A percentile compares a stretch with the other conserved stretches of the same genome.
phyloP scores from a whole-genome alignment of 2,888 invertebrate species.

The Colletes collaris region DNA sequence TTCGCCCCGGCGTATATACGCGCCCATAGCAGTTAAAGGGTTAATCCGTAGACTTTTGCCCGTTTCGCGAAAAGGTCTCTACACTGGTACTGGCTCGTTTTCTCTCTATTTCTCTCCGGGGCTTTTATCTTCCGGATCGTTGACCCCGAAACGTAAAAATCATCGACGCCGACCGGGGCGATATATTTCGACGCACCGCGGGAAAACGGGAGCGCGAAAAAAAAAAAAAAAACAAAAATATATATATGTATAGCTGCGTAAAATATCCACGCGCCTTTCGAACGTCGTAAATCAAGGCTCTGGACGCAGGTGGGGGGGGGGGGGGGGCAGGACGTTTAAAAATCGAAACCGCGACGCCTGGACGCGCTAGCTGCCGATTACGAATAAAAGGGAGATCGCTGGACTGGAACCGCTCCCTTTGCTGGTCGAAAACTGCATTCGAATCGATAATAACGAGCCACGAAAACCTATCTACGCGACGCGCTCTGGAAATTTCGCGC shows the following conservation, averaged over 20 bases:
- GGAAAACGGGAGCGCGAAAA: conserved; percentile 17
- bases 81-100: background rate
- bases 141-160: conserved; percentile 26
- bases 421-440: conserved; percentile 52
- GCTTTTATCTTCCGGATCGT: conserved; percentile 37
- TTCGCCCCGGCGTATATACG: too few species aligned
- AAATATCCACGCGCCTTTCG: conserved; percentile 54
- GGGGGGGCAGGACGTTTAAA: conserved; percentile 38
- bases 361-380: conserved; percentile 47
- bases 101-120: background rate
- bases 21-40: background rate
- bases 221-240: background rate
- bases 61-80: background rate
- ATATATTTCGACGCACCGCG: conserved; percentile 46
- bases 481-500: background rate
- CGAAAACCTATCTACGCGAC: conserved; percentile 32
- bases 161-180: conserved; percentile 38
- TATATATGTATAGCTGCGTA: background rate
- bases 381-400: conserved; percentile 63
- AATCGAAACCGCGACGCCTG: conserved; percentile 42
- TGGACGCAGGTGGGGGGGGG: background rate
- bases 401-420: conserved; percentile 59
- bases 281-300: conserved; percentile 59
- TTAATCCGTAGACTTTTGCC: background rate
- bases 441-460: conserved; percentile 55